phyloP scores from a whole-genome alignment of 2,797 vertebrate genomes.

The Takifugu rubripes region DNA sequence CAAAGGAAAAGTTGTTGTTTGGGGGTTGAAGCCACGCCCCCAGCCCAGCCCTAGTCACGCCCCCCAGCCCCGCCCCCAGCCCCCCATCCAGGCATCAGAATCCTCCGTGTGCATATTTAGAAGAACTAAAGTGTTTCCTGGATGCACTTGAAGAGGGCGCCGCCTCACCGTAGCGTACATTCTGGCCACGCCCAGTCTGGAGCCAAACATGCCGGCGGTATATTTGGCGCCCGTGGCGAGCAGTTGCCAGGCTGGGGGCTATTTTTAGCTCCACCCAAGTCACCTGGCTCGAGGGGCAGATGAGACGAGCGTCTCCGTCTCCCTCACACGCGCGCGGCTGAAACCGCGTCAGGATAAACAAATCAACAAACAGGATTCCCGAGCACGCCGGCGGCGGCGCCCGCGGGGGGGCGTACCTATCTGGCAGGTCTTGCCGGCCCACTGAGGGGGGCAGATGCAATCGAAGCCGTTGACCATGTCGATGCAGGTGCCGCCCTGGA shows the following conservation, averaged over 20 bases:
- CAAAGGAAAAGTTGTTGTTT: too few species aligned
- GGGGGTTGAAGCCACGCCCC: neutral
- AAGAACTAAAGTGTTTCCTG: constrained; percentile 60
- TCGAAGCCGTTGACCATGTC: constrained; percentile 88
- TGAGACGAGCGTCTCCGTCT: constrained; percentile 36
- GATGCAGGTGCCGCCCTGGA: constrained; percentile 88
- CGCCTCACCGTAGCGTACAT: constrained; percentile 42
- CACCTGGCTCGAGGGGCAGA: constrained; percentile 70
- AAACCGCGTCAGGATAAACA: constrained; percentile 44
- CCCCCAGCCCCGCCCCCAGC: constrained; percentile 2
- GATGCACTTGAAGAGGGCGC: constrained; percentile 26
- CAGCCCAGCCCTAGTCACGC: neutral
- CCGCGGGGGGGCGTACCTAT: constrained; percentile 77
- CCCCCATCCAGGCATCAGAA: constrained; percentile 24
- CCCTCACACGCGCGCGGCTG: constrained; percentile 17
- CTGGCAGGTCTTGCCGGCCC: constrained; percentile 92
- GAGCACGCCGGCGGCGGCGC: neutral
- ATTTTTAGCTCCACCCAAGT: constrained; percentile 77
- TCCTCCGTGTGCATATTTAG: constrained; percentile 48
- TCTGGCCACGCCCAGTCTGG: constrained; percentile 50
- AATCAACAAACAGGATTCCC: constrained; percentile 35
- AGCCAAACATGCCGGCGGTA: constrained; percentile 67
- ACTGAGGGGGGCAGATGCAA: constrained; percentile 88
- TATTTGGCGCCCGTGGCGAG: constrained; percentile 58
- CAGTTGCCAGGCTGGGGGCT: constrained; percentile 71